Evolutionary conservation across 2,888 invertebrate species (phyloP).

Genomic region (Epinotia nisella): DNA sequence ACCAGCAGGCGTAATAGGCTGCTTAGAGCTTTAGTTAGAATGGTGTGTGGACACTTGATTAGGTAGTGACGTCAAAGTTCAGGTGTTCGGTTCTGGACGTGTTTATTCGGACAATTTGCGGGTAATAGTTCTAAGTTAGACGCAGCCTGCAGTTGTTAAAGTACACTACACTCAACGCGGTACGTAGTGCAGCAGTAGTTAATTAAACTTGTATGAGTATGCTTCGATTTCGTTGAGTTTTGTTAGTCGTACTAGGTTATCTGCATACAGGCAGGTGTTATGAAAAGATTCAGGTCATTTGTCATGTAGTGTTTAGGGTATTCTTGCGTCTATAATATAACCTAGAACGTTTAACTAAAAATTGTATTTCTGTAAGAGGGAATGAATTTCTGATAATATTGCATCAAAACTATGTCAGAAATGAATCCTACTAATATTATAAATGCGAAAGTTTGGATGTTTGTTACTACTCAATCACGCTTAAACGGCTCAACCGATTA

Average conservation of each 20-base stretch:
- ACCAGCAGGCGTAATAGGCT: not conserved
- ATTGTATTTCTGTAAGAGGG: no score
- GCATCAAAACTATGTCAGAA: no score
- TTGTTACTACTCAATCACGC: no score
- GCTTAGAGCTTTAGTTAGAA: not conserved
- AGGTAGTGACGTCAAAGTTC: constrained; percentile 3
- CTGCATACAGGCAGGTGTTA: no score
- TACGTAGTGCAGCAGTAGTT: not conserved
- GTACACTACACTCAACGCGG: not conserved
- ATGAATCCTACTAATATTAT: no score
- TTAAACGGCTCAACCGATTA: no score
- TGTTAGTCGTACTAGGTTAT: not conserved
- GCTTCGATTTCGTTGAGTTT: not conserved
- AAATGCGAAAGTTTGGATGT: no score
- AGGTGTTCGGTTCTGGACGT: not conserved
- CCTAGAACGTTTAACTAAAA: no score
- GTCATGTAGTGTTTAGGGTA: no score
- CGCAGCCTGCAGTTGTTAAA: not conserved
- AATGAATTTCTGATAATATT: no score
- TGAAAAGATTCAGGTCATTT: no score
- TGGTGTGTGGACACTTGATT: constrained; percentile 11
- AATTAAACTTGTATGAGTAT: not conserved
- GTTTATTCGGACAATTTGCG: constrained; percentile 4
- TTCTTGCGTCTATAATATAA: no score
- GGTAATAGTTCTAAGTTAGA: not conserved